phyloP scores from a whole-genome alignment of 2,888 invertebrate species.

The Lithophane socia region DNA sequence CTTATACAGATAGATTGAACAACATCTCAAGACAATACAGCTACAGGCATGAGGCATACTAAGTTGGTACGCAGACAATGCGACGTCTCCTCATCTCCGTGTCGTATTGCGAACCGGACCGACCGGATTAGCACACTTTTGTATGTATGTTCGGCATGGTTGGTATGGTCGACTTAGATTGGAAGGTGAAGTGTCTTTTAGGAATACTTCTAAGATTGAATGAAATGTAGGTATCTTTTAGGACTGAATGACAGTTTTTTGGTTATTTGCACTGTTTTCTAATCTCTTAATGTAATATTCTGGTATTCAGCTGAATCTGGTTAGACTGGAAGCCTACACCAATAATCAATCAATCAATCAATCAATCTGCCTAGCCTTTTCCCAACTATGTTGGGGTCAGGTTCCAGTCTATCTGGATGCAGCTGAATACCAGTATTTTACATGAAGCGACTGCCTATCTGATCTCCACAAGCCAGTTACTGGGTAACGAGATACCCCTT shows the following conservation, averaged over 20 bases:
- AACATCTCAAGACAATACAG: slow-evolving; percentile 3
- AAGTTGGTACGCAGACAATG: slow-evolving; percentile 62
- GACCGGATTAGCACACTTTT: slow-evolving; percentile 66
- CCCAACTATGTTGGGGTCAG: too few species aligned
- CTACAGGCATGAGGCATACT: slow-evolving; percentile 8
- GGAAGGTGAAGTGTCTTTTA: background rate
- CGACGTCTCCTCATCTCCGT: slow-evolving; percentile 50
- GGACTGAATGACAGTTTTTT: background rate
- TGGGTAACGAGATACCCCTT: too few species aligned
- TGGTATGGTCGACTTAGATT: slow-evolving; percentile 10
- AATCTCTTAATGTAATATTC: background rate
- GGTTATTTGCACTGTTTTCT: background rate
- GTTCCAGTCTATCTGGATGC: too few species aligned
- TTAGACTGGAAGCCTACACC: background rate
- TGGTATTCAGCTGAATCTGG: background rate
- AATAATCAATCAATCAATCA: too few species aligned
- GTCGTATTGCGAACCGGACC: slow-evolving; percentile 65
- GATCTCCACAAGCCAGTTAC: too few species aligned
- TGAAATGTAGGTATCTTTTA: background rate
- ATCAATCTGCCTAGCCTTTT: too few species aligned
- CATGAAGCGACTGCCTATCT: too few species aligned
- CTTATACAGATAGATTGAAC: background rate
- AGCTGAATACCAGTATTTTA: too few species aligned
- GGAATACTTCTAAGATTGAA: background rate
- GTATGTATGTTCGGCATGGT: background rate